phyloP scores from a whole-genome alignment of 2,888 invertebrate species.

The Scaptodrosophila latifasciaeformis region DNA sequence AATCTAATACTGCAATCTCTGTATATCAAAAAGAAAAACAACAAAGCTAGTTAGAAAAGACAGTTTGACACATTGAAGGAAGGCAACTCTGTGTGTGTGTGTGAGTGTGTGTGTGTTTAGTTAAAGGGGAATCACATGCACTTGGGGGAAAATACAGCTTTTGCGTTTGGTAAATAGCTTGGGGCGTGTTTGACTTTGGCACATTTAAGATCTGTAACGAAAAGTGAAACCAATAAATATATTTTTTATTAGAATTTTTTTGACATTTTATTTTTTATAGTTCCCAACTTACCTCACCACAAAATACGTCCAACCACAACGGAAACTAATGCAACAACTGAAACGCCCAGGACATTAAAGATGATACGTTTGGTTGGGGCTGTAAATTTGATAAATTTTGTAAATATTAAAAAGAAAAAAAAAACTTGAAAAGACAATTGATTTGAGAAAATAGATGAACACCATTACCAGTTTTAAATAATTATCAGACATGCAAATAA shows the following conservation, averaged over 20 bases:
- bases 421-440: not conserved
- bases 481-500: not conserved
- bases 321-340: conserved; percentile 52
- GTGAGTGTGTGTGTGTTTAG: too few relatives aligned
- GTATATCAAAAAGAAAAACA: conserved; percentile 19
- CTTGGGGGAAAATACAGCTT: conserved; percentile 25
- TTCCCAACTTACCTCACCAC: conserved; percentile 62
- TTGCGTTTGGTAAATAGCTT: too few relatives aligned
- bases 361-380: conserved; percentile 36
- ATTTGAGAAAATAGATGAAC: too few relatives aligned
- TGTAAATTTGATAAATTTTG: conserved; percentile 9
- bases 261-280: conserved; percentile 8
- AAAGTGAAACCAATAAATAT: not conserved
- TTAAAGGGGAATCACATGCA: conserved; percentile 50
- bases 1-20: conserved; percentile 60
- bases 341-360: conserved; percentile 47
- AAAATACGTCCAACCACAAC: conserved; percentile 52
- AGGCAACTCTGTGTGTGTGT: too few relatives aligned
- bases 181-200: too few relatives aligned
- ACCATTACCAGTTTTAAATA: too few relatives aligned
- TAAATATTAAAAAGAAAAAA: not conserved
- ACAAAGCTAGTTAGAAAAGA: not conserved
- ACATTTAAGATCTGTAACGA: conserved; percentile 29
- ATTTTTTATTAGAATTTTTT: not conserved
- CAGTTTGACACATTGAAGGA: not conserved